Evolutionary conservation across 2,113 vertebrate genomes (phyloP), one percentile per base, ranked within the genome.

Genomic region (Vicugna pacos): DNA sequence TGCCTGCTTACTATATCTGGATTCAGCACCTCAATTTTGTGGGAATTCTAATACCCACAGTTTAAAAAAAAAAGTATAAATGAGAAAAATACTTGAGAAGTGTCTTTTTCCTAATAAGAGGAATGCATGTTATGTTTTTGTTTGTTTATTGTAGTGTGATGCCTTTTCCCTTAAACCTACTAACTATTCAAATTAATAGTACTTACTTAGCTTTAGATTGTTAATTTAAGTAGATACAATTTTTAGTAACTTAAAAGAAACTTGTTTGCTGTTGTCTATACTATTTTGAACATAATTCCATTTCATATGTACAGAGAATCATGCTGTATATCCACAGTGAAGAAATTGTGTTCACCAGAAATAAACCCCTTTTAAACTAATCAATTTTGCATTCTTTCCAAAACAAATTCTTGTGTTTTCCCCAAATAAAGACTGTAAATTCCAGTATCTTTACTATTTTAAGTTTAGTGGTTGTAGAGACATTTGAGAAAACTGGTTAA

Each of bases 71-170:
- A 80, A 93, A 77, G 12, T 82, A 77, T 28, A 85, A 85, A 97
- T 97, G 96, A 97, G 94, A 72, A 93, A 96, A 94, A 95, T 89
- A 95, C 26, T 95, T 58, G 65, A 50, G 5, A 92, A 92, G 91
- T 98, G 97, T 90, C 77, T 95, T 95, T 95, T 96, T 97, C 32
- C 62, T 96, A 94, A 65, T 97, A 96, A 89, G 93, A 97, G 91
- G 96, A 96, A 97, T 98, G 99, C 99, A 99, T 99, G 98, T 97
- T 98, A 86, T 35, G 30, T 26, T 98, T 98, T 98, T 93, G 84
- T 96, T 94, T 82, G 79, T 98, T 95, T 97, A 98, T 97, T 98
- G 97, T 98, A 98, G 98, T 98, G 98, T 98, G 98, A 95, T 98
- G 97, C 95, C 97, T 98, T 97, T 98, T 98, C 86, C 95, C 98